phyloP scores from a whole-genome alignment of 2,113 vertebrate species.

The Notiomystis cincta region DNA sequence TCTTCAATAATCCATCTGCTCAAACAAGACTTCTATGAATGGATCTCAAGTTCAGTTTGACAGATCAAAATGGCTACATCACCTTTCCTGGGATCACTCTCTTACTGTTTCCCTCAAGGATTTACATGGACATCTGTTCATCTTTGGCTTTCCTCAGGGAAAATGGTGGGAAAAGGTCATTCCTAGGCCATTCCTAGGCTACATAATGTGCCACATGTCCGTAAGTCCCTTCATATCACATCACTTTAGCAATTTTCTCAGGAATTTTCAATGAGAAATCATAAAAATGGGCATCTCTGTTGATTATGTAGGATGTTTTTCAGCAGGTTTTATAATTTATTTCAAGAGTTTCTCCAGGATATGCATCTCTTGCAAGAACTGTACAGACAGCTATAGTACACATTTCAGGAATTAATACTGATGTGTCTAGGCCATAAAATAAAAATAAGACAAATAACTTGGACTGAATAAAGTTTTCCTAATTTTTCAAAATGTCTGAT shows the following conservation, averaged over 20 bases:
- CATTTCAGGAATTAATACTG: slow-evolving; percentile 29
- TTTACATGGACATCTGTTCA: neutral
- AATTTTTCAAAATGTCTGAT: neutral
- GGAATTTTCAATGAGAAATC: neutral
- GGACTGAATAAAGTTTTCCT: neutral
- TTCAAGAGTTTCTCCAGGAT: slow-evolving; percentile 24
- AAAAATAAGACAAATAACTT: neutral
- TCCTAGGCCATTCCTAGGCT: neutral
- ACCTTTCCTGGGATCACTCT: neutral
- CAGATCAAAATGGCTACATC: neutral
- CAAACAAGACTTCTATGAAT: neutral
- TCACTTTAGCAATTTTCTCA: neutral
- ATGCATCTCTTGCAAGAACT: slow-evolving; percentile 36
- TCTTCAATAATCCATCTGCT: neutral
- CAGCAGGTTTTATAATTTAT: neutral
- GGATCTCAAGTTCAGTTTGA: neutral
- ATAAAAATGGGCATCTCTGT: neutral
- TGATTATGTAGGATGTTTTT: neutral
- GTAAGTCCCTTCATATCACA: neutral
- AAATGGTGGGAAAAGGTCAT: rapidly evolving
- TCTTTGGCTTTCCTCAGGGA: neutral
- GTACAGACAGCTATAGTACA: neutral
- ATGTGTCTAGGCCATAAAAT: neutral
- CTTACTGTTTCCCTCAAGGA: neutral
- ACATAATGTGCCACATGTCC: neutral